phyloP scores from a whole-genome alignment of 2,797 vertebrate species.

The Enteromius mattozi region DNA sequence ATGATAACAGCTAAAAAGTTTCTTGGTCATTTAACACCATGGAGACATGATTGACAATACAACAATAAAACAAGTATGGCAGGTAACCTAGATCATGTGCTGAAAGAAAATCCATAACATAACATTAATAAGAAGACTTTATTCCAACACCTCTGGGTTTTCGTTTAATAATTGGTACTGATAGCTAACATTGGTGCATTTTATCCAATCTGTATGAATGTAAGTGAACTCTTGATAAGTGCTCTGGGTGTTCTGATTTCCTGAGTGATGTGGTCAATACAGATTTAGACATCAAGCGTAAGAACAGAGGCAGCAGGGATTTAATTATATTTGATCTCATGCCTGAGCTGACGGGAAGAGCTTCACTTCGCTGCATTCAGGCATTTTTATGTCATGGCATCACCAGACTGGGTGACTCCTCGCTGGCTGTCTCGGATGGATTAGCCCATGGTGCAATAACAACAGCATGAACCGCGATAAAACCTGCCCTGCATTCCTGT shows the following conservation, averaged over 20 bases:
- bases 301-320: slow-evolving; percentile 12
- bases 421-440: slow-evolving; percentile 37
- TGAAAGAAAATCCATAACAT: not conserved
- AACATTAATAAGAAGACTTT: not conserved
- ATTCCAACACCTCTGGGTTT: not conserved
- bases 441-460: slow-evolving; percentile 56
- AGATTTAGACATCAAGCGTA: slow-evolving; percentile 28
- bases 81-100: slow-evolving; percentile 20
- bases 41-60: slow-evolving; percentile 21
- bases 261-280: slow-evolving; percentile 7
- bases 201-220: not conserved
- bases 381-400: slow-evolving; percentile 60
- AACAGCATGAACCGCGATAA: slow-evolving; percentile 51
- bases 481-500: slow-evolving; percentile 57
- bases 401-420: slow-evolving; percentile 57
- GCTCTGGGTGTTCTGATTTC: slow-evolving; percentile 3
- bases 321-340: slow-evolving; percentile 43
- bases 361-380: slow-evolving; percentile 43
- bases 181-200: not conserved
- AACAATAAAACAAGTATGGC: slow-evolving; percentile 35
- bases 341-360: slow-evolving; percentile 50
- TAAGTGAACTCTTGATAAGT: not conserved
- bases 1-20: slow-evolving; percentile 41
- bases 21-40: slow-evolving; percentile 27
- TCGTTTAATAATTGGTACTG: not conserved